Conservation (phyloP, 2,797 vertebrate genomes). For the Hydrophis major region DNA sequence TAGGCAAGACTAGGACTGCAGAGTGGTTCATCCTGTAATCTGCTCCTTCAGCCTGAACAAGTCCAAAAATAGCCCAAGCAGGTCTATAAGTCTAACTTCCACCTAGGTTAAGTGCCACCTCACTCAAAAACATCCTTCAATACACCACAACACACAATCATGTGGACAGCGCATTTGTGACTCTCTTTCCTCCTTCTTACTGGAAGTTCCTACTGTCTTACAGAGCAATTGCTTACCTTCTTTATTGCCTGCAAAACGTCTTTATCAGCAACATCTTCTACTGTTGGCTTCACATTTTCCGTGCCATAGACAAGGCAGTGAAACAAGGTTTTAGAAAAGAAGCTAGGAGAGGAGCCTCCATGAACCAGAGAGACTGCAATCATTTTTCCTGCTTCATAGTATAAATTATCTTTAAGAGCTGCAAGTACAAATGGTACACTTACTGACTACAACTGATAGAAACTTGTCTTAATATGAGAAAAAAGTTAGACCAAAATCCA, state of each 20-base stretch:
- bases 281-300: conserved; percentile 74
- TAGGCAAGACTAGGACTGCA: not conserved
- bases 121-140: not conserved
- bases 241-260: conserved; percentile 72
- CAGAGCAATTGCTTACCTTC: conserved; percentile 71
- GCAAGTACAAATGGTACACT: conserved; percentile 48
- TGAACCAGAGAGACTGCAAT: conserved; percentile 86
- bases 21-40: not conserved
- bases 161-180: not conserved
- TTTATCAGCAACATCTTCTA: conserved; percentile 82
- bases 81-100: not conserved
- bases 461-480: not conserved
- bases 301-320: conserved; percentile 84
- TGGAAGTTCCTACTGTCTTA: not conserved
- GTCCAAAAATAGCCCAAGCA: not conserved
- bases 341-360: conserved; percentile 79
- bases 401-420: conserved; percentile 88
- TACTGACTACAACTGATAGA: not conserved
- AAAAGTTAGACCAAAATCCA: not conserved
- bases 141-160: not conserved
- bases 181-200: not conserved
- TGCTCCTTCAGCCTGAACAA: not conserved
- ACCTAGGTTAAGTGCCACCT: not conserved
- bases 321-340: conserved; percentile 88
- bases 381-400: conserved; percentile 89